These are phyloP conservation scores for Poeciliopsis infans DNA, from an alignment of 2,797 vertebrate species.

Conservation along the genomic window DNA sequence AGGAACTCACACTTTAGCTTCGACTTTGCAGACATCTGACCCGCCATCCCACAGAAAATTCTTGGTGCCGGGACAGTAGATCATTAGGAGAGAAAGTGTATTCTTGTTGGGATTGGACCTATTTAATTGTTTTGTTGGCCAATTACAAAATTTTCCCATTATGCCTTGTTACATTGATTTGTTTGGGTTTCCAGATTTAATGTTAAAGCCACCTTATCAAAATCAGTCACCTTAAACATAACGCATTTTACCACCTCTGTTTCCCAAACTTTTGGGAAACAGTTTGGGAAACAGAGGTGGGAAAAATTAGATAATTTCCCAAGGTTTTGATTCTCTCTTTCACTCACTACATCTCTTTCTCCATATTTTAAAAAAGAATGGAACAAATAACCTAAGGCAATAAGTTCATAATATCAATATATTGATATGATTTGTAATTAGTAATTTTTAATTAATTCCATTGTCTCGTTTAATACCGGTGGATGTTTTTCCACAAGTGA, in stretches of 20 bases:
- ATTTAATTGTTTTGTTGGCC: conserved; percentile 5
- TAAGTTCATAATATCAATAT: not conserved
- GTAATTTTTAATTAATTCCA: not conserved
- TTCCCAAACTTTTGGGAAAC: not conserved
- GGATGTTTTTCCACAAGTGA: too few species aligned
- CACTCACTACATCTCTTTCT: not conserved
- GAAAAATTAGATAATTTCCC: too few species aligned
- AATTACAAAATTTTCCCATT: not conserved
- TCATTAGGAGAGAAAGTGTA: conserved; percentile 56
- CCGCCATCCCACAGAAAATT: conserved; percentile 55
- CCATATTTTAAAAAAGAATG: not conserved
- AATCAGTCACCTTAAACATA: not conserved
- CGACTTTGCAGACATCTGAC: conserved; percentile 45
- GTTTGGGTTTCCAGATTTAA: not conserved
- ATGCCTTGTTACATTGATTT: not conserved
- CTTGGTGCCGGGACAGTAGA: conserved; percentile 40
- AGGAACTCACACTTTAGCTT: conserved; percentile 54
- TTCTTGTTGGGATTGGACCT: conserved; percentile 30
- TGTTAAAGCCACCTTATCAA: not conserved
- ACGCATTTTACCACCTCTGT: not conserved
- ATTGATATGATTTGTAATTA: not conserved
- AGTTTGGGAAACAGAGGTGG: too few species aligned
- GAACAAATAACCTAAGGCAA: not conserved
- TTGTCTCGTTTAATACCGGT: too few species aligned
- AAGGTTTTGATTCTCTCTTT: not conserved